Conservation (phyloP, 2,797 vertebrate genomes). For the Glyptemys insculpta region DNA sequence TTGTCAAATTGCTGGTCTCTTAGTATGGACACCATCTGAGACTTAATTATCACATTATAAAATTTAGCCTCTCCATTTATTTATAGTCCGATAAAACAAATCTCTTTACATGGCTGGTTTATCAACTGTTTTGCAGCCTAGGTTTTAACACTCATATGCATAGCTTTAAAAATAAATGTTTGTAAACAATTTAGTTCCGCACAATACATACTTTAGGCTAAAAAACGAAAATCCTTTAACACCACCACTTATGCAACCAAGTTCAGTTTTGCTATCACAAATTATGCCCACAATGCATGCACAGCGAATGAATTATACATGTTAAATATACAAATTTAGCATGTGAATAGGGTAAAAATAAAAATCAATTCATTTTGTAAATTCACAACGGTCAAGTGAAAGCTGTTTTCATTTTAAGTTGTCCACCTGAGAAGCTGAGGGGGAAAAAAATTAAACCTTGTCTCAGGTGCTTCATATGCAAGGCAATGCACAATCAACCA, state of each 20-base stretch:
- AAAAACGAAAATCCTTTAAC: not conserved
- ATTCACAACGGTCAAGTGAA: not conserved
- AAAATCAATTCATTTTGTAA: not conserved
- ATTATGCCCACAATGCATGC: not conserved
- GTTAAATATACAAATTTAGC: not conserved
- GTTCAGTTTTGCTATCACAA: not conserved
- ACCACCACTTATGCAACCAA: not conserved
- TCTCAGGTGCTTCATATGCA: not conserved
- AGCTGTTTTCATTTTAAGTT: conserved; percentile 16
- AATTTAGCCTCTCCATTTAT: not conserved
- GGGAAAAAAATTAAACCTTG: not conserved
- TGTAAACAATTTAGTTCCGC: not conserved
- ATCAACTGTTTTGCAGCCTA: not conserved
- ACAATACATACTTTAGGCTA: not conserved
- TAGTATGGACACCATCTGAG: not conserved
- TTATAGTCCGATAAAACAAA: not conserved
- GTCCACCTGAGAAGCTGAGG: not conserved
- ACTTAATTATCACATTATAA: not conserved
- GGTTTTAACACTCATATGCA: not conserved
- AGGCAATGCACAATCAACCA: not conserved
- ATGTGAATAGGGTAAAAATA: not conserved
- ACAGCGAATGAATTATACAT: not conserved
- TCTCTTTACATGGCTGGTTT: not conserved
- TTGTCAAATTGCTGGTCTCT: not conserved
- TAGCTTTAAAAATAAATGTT: not conserved